Percentiles rank a stretch among this genome's conserved stretches.
phyloP scores from a whole-genome alignment of 1,140 invertebrate genomes.

The Camponotus floridanus region DNA sequence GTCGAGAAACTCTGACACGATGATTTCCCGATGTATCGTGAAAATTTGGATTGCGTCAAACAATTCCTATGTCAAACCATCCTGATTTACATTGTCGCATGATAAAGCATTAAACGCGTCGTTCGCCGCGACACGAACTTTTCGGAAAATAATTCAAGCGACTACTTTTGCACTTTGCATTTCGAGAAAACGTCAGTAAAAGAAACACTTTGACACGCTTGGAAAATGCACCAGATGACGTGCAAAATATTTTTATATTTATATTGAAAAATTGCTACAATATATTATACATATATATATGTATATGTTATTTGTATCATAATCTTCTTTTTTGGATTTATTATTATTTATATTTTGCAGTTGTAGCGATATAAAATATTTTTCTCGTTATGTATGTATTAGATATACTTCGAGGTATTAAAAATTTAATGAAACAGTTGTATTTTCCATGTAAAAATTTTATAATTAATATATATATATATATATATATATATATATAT shows the following conservation, averaged over 20 bases:
- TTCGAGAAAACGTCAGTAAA: background rate
- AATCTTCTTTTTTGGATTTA: background rate
- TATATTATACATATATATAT: no score
- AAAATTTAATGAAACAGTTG: no score
- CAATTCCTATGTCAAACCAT: constrained; percentile 58
- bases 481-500: no score
- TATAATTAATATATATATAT: no score
- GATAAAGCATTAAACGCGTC: constrained; percentile 70
- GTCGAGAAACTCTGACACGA: background rate
- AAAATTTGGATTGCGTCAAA: constrained; percentile 44
- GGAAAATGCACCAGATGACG: no score
- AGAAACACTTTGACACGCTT: background rate
- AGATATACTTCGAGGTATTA: no score
- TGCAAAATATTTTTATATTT: constrained; percentile 21
- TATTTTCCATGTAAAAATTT: no score
- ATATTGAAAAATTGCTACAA: background rate
- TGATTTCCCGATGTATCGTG: constrained; percentile 32
- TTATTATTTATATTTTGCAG: no score
- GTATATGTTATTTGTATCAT: no score
- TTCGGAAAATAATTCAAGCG: constrained; percentile 62
- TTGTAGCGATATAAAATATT: no score
- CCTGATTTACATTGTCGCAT: constrained; percentile 21
- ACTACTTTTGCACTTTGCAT: constrained; percentile 25
- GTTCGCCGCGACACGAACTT: constrained; percentile 31
- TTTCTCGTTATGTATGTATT: no score